phyloP scores from a whole-genome alignment of 1,140 invertebrate species.

The Lysiphlebus fabarum region DNA sequence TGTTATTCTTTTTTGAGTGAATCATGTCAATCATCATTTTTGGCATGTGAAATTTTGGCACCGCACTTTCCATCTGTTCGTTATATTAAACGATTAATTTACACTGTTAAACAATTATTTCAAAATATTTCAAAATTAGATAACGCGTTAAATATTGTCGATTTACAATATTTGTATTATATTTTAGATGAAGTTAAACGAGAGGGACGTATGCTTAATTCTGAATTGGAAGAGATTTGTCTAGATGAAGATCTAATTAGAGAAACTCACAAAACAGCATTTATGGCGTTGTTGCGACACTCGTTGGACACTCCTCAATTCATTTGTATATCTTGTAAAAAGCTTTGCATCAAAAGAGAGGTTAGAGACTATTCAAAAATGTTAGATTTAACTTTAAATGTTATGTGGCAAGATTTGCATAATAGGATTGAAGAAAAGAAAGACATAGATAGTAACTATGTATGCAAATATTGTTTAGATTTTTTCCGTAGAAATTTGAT shows the following conservation, averaged over 20 bases:
- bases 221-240: not conserved
- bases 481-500: constrained; percentile 22
- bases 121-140: too few relatives aligned
- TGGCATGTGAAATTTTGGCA: not conserved
- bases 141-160: not conserved
- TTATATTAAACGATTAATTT: not conserved
- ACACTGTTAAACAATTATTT: not conserved
- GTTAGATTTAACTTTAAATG: constrained; percentile 6
- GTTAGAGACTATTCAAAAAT: constrained; percentile 21
- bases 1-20: too few relatives aligned
- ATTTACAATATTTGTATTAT: not conserved
- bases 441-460: constrained; percentile 20
- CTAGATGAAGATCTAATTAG: constrained; percentile 27
- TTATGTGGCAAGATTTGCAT: constrained; percentile 9
- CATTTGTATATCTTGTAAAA: constrained; percentile 32
- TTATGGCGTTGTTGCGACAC: constrained; percentile 10
- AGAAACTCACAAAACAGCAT: constrained; percentile 13
- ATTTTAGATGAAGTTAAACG: not conserved
- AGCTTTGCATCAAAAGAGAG: constrained; percentile 28
- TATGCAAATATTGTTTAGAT: constrained; percentile 26
- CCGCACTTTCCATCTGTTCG: not conserved
- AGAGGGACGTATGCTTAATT: not conserved
- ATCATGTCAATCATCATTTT: not conserved
- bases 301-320: constrained; percentile 17
- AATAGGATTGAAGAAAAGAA: constrained; percentile 15